Percentiles rank a stretch among this genome's conserved stretches.
phyloP scores from a whole-genome alignment of 2,888 invertebrate species.

The Thalpophila matura region DNA sequence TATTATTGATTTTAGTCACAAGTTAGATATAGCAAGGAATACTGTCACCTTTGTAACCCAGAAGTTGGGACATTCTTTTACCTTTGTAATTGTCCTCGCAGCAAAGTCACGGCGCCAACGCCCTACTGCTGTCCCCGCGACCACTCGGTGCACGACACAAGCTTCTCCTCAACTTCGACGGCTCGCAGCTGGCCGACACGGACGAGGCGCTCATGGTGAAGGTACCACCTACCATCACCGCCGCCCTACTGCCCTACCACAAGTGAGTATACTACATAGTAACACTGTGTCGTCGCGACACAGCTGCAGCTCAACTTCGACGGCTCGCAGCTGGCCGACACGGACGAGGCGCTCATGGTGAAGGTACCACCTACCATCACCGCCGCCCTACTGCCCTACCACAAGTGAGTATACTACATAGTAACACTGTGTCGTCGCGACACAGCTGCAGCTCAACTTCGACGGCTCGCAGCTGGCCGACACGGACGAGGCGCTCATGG shows the following conservation, averaged over 20 bases:
- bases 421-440: background rate
- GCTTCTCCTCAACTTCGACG: conserved; percentile 55
- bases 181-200: conserved; percentile 47
- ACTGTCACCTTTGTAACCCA: too few relatives aligned
- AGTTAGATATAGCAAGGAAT: too few relatives aligned
- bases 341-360: conserved; percentile 69
- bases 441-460: conserved; percentile 51
- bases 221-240: conserved; percentile 68
- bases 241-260: conserved; percentile 76
- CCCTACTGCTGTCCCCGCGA: conserved; percentile 69
- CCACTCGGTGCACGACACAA: conserved; percentile 3
- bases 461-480: conserved; percentile 51
- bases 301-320: conserved; percentile 55
- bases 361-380: conserved; percentile 69
- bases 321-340: conserved; percentile 47
- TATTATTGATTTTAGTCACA: too few relatives aligned
- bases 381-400: conserved; percentile 73
- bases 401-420: conserved; percentile 73
- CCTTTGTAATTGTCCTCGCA: conserved; percentile 44
- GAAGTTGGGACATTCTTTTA: too few relatives aligned
- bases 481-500: conserved; percentile 67
- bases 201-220: conserved; percentile 70
- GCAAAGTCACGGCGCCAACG: conserved; percentile 79
- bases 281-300: background rate
- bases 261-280: conserved; percentile 69